These are phyloP conservation scores for Sterrhoptilus dennistouni DNA, from an alignment of 2,113 vertebrate genomes.

Conservation along the genomic window DNA sequence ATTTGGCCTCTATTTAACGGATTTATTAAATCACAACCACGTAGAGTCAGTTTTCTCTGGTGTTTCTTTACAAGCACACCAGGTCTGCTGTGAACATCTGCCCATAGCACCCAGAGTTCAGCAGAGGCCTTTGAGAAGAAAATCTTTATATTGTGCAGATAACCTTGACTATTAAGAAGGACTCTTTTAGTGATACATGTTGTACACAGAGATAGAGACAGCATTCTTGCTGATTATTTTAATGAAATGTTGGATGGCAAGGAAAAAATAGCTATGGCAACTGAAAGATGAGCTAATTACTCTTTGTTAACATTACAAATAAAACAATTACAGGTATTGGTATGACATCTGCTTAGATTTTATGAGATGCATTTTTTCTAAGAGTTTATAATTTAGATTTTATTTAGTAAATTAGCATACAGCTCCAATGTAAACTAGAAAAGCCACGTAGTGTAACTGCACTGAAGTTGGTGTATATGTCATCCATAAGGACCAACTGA, in stretches of 20 bases:
- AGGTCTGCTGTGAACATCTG: neutral
- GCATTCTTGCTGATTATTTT: conserved; percentile 19
- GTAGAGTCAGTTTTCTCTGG: neutral
- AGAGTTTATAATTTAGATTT: neutral
- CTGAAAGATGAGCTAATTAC: conserved; percentile 22
- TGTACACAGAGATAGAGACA: neutral
- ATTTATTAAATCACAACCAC: neutral
- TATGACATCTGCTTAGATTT: neutral
- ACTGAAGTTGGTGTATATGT: neutral
- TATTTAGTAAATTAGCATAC: neutral
- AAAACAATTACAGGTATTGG: conserved; percentile 21
- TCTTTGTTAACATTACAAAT: conserved; percentile 26
- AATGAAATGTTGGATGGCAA: conserved; percentile 16
- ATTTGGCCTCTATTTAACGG: neutral
- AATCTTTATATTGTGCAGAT: neutral
- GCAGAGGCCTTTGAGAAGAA: neutral
- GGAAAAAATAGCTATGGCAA: conserved; percentile 58
- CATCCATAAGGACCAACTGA: neutral
- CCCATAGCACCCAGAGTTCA: neutral
- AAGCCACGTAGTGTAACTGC: neutral
- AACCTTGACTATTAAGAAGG: neutral
- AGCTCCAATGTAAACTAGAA: neutral
- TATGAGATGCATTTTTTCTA: neutral
- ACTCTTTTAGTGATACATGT: neutral
- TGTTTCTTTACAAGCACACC: neutral